Conservation (phyloP, 2,113 vertebrate species). For the Mormyrus iriodes region DNA sequence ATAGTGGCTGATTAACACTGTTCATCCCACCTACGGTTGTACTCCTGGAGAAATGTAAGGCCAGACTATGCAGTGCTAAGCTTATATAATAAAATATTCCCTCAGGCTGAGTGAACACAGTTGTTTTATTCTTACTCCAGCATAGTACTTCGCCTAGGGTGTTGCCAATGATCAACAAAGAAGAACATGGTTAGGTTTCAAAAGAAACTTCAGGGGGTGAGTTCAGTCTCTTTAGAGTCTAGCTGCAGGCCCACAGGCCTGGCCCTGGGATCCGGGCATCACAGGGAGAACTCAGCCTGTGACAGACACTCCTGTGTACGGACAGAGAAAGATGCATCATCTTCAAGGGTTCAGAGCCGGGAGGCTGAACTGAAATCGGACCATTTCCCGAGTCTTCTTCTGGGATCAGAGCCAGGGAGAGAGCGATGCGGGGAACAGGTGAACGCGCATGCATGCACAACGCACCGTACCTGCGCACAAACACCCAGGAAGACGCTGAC, state of each 20-base stretch:
- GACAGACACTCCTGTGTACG: neutral
- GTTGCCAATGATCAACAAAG: neutral
- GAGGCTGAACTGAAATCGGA: neutral
- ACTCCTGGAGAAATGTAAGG: neutral
- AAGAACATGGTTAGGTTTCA: neutral
- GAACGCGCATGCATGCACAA: no score
- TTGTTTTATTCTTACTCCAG: neutral
- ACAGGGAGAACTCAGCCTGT: neutral
- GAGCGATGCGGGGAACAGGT: neutral
- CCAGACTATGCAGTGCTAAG: neutral
- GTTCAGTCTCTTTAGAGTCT: neutral
- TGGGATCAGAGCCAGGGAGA: neutral
- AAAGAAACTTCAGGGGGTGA: neutral
- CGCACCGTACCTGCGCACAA: neutral
- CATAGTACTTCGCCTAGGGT: neutral
- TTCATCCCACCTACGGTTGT: neutral
- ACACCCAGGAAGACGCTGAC: neutral
- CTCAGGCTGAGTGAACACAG: neutral
- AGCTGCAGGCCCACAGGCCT: neutral
- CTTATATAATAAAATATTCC: slow-evolving; percentile 5
- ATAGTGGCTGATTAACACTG: neutral
- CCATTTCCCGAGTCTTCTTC: neutral
- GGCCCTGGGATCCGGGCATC: neutral
- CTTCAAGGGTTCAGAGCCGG: neutral
- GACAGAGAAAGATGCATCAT: neutral